These are phyloP conservation scores for Pherbina coryleti DNA, from an alignment of 2,888 invertebrate species.

Conservation along the genomic window DNA sequence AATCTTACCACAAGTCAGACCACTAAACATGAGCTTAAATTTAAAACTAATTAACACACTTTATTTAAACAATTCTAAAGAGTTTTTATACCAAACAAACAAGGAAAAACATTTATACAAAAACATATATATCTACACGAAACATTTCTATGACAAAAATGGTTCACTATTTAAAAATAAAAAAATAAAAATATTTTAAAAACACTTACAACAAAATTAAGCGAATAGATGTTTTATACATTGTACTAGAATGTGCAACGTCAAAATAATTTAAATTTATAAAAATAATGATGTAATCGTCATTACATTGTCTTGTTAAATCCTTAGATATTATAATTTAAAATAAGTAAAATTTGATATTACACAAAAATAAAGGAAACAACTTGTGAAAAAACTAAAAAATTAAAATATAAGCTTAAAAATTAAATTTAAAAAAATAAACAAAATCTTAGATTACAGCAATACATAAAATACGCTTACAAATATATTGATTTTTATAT, in stretches of 20 bases:
- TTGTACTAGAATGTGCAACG: too few species aligned
- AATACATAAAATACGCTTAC: not conserved
- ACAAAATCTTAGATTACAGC: not conserved
- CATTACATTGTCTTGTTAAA: not conserved
- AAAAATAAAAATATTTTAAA: not conserved
- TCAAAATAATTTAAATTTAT: too few species aligned
- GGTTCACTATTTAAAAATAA: not conserved
- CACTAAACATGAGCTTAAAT: constrained; percentile 34
- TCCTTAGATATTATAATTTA: not conserved
- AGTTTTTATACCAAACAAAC: not conserved
- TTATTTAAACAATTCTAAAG: constrained; percentile 23
- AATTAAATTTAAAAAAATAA: not conserved
- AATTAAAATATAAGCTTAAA: not conserved
- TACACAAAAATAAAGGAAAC: not conserved
- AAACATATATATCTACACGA: not conserved
- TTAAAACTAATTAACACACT: constrained; percentile 18
- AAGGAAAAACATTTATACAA: too few species aligned
- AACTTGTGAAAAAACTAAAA: not conserved
- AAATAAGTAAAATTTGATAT: constrained; percentile 1
- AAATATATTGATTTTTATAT: not conserved
- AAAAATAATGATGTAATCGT: too few species aligned
- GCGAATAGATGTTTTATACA: constrained; percentile 8
- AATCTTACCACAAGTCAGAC: constrained; percentile 16
- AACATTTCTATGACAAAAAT: not conserved
- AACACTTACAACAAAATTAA: not conserved